Percentiles rank a stretch among this genome's conserved stretches.
Evolutionary conservation across 2,797 vertebrate species (phyloP).

Genomic region (Pogoniulus pusillus): DNA sequence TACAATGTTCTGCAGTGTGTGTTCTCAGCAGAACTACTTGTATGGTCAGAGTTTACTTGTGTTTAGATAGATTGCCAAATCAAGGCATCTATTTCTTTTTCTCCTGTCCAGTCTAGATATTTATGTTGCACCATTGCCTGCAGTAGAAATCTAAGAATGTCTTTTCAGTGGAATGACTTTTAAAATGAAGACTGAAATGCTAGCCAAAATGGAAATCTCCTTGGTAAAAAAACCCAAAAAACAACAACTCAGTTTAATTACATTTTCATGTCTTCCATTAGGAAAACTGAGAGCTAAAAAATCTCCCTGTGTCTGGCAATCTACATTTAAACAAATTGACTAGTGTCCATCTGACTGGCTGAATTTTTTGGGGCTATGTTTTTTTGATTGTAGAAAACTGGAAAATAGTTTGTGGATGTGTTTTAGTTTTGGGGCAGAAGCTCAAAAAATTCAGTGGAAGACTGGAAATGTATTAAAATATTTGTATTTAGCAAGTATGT

Average conservation of each 20-base stretch:
- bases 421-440: not conserved
- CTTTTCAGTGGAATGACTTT: not conserved
- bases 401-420: not conserved
- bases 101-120: not conserved
- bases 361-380: not conserved
- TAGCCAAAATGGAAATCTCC: constrained; percentile 16
- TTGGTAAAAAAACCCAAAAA: constrained; percentile 2
- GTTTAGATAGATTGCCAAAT: not conserved
- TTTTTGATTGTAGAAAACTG: not conserved
- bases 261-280: not conserved
- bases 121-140: not conserved
- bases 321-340: not conserved
- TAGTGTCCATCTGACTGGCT: not conserved
- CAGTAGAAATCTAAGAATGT: not conserved
- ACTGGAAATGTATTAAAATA: not conserved
- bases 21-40: not conserved
- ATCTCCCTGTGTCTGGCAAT: not conserved
- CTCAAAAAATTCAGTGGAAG: not conserved
- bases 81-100: not conserved
- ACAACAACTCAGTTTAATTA: not conserved
- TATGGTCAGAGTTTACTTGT: not conserved
- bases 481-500: not conserved
- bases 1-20: not conserved
- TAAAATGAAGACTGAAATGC: not conserved
- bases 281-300: not conserved